phyloP scores from a whole-genome alignment of 2,888 invertebrate species.

The Perizoma flavofasciatum region DNA sequence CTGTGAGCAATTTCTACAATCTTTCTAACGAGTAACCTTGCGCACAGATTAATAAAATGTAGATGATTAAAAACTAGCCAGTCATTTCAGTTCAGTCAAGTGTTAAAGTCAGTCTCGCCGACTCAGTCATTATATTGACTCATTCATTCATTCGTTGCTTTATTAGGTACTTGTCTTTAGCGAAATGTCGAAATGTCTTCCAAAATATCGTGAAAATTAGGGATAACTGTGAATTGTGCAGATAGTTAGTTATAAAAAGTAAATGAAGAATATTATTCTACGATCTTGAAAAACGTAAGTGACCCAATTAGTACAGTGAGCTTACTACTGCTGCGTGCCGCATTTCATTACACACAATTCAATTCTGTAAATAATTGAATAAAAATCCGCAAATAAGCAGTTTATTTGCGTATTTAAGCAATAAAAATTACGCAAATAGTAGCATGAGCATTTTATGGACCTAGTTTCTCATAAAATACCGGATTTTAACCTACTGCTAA shows the following conservation, averaged over 20 bases:
- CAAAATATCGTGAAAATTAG: slow-evolving; percentile 31
- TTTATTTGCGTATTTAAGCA: not conserved
- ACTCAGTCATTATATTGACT: too few species aligned
- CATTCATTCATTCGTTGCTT: slow-evolving; percentile 1
- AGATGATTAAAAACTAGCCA: too few species aligned
- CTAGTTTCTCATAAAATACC: not conserved
- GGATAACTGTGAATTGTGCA: slow-evolving; percentile 5
- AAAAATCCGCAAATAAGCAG: not conserved
- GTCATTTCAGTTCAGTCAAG: too few species aligned
- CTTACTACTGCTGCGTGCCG: not conserved
- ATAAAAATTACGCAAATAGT: not conserved
- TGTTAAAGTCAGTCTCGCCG: too few species aligned
- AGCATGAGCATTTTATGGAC: not conserved
- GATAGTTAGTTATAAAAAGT: too few species aligned
- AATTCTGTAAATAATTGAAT: slow-evolving; percentile 17
- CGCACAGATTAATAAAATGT: too few species aligned
- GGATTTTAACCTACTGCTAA: not conserved
- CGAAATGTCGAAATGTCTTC: slow-evolving; percentile 33
- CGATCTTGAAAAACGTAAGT: slow-evolving; percentile 16
- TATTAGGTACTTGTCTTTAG: slow-evolving; percentile 23
- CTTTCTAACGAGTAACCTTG: too few species aligned
- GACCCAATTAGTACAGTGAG: not conserved
- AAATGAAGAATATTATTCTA: not conserved
- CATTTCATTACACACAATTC: slow-evolving; percentile 8
- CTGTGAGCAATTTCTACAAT: too few species aligned